A percentile compares a stretch with the other conserved stretches of the same genome.
Conservation (phyloP, 30 jellyfish, hydroid and myxozoan species). For the Hydractinia symbiolongicarpus region DNA sequence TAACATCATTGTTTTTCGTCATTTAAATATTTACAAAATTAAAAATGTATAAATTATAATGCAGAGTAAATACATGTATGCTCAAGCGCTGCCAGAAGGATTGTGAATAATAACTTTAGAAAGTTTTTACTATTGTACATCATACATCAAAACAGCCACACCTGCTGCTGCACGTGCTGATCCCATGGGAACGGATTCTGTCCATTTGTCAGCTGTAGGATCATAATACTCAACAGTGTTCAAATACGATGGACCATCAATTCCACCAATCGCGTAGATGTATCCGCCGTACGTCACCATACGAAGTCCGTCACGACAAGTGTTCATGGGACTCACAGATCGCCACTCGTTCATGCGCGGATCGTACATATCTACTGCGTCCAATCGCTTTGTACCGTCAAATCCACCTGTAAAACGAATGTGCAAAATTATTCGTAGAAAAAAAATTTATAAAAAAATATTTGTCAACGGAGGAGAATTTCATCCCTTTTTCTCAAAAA, state of each 20-base stretch:
- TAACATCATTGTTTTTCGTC: too few species aligned
- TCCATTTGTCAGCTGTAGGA: constrained; percentile 79
- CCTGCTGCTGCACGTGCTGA: constrained; percentile 97
- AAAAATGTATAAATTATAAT: too few species aligned
- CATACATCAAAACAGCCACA: constrained; percentile 73
- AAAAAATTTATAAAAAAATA: not conserved
- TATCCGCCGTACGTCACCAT: constrained; percentile 85
- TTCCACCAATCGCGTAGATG: constrained; percentile 91
- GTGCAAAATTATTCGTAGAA: not conserved
- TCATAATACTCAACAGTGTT: constrained; percentile 91
- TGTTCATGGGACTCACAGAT: constrained; percentile 58
- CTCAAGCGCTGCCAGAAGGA: not conserved
- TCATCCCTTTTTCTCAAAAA: too few species aligned
- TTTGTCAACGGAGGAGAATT: not conserved
- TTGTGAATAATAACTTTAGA: not conserved
- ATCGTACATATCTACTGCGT: constrained; percentile 77
- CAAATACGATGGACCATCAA: constrained; percentile 95
- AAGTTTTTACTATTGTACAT: not conserved
- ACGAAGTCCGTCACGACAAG: constrained; percentile 90
- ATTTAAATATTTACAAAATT: not conserved
- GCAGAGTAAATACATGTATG: not conserved
- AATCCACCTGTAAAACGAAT: constrained; percentile 65
- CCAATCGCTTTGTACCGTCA: constrained; percentile 82
- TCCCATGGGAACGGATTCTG: constrained; percentile 46
- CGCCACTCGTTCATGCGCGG: constrained; percentile 88